phyloP scores from a whole-genome alignment of 1,140 invertebrate species.

The Zaprionus davidi region DNA sequence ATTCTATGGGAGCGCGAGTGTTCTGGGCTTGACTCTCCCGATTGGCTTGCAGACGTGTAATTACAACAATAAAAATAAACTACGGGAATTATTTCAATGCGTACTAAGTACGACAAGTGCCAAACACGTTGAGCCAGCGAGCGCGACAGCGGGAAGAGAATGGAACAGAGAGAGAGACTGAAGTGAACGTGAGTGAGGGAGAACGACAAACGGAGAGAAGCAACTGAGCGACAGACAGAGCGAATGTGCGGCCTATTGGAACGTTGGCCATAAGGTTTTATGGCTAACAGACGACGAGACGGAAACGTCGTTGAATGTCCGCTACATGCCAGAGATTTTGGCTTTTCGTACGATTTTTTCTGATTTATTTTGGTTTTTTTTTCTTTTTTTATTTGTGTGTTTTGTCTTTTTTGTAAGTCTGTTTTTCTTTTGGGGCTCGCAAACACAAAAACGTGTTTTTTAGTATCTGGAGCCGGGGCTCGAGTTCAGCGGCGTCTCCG shows the following conservation, averaged over 20 bases:
- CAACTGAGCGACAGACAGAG: not conserved
- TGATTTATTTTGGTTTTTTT: slow-evolving; percentile 24
- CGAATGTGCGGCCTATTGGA: slow-evolving; percentile 74
- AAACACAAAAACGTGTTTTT: slow-evolving; percentile 80
- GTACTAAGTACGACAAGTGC: slow-evolving; percentile 75
- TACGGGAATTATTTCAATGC: slow-evolving; percentile 76
- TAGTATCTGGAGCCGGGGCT: slow-evolving; percentile 26
- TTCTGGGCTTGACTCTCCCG: slow-evolving; percentile 27
- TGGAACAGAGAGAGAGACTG: not conserved
- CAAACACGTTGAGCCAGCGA: slow-evolving; percentile 16
- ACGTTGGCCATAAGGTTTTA: slow-evolving; percentile 78
- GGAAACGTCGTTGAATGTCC: slow-evolving; percentile 40
- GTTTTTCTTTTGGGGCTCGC: slow-evolving; percentile 52
- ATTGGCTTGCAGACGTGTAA: slow-evolving; percentile 64
- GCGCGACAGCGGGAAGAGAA: not conserved
- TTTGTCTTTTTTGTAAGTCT: slow-evolving; percentile 42
- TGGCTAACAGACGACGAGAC: slow-evolving; percentile 50
- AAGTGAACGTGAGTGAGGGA: not conserved
- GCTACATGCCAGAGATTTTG: slow-evolving; percentile 53
- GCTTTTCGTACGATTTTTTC: slow-evolving; percentile 24
- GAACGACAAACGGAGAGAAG: not conserved
- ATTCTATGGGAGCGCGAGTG: slow-evolving; percentile 8
- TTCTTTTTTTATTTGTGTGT: slow-evolving; percentile 15
- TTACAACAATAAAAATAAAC: slow-evolving; percentile 83
- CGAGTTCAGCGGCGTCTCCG: slow-evolving; percentile 3